Conservation (phyloP, 2,113 vertebrate species). For the Pedetes capensis region DNA sequence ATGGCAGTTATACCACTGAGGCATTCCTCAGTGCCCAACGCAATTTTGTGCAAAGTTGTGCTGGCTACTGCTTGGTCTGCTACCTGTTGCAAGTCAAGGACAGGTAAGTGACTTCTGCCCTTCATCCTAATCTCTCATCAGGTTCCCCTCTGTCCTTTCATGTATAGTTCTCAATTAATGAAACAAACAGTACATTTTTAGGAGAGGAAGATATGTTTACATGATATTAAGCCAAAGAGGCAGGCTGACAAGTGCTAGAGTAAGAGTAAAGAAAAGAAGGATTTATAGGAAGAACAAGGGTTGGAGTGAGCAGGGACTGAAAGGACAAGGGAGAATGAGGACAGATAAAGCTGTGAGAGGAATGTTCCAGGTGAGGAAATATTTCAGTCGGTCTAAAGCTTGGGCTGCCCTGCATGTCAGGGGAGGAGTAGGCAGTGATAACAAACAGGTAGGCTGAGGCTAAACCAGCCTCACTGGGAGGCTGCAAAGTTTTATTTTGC, state of each 20-base stretch:
- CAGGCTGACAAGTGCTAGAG: not conserved
- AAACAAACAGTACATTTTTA: not conserved
- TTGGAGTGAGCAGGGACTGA: not conserved
- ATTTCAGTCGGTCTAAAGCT: not conserved
- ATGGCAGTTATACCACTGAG: constrained; percentile 90
- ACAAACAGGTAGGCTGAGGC: not conserved
- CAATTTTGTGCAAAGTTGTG: constrained; percentile 95
- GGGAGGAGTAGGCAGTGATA: not conserved
- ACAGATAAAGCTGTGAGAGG: not conserved
- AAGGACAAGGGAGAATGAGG: not conserved
- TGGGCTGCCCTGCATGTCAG: not conserved
- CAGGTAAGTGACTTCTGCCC: constrained; percentile 83
- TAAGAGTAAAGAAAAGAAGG: not conserved
- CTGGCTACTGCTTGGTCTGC: constrained; percentile 94
- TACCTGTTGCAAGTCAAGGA: constrained; percentile 98
- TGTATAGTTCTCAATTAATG: not conserved
- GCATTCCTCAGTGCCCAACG: constrained; percentile 93
- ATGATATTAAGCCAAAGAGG: not conserved
- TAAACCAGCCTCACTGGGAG: not conserved
- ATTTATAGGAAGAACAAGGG: not conserved
- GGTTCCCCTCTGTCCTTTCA: not conserved
- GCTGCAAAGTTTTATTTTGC: not conserved
- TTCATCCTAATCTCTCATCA: not conserved
- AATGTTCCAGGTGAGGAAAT: not conserved
- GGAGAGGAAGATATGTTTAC: not conserved